Evolutionary conservation across 2,113 vertebrate species (phyloP), one percentile per base, ranked within the genome.

Genomic region (Hepsetus odoe): DNA sequence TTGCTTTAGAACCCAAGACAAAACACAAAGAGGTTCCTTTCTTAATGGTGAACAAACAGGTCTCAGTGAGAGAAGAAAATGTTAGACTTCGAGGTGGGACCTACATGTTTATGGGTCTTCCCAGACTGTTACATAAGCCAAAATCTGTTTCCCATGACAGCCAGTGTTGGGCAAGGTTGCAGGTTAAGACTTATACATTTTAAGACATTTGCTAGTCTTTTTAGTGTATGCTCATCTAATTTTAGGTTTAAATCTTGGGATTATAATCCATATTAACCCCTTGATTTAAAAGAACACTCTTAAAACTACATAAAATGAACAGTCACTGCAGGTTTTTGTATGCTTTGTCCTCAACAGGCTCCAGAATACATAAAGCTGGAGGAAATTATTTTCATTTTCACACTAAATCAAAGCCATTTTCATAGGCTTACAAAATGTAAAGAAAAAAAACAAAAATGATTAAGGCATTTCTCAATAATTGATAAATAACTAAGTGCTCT

Each of bases 71-170:
- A 35, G 5, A 18, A n/a, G 18, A 9, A 70, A 18, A 5, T 68
- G 49, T 20, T 14, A 10, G 9, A 32, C 16, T 24, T 26, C 26
- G 26, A 28, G 22, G 51, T 26, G 32, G n/a, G 14, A 40, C 40
- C 33, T 42, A 28, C 22, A 18, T 10, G 10, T 22, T 58, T 55
- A 22, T 9, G 7, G 35, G 53, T 42, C n/a, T 56, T 26, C 32
- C 16, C n/a, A 28, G 51, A 56, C n/a, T 40, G 51, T 72, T 72
- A n/a, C 69, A 55, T 35, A 71, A 55, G 30, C 55, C 20, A 1
- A 22, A n/a, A 28, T 10, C 35, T 6, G 33, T 18, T 72, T 72
- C 33, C 14, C 53, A 38, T 10, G 8, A 72, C 69, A 18, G 22
- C 35, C 3, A 6, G 14, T 10, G 14, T 18, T 33, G 58, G 70